Conservation (phyloP, 2,888 invertebrate species). For the Serrognathus titanus region DNA sequence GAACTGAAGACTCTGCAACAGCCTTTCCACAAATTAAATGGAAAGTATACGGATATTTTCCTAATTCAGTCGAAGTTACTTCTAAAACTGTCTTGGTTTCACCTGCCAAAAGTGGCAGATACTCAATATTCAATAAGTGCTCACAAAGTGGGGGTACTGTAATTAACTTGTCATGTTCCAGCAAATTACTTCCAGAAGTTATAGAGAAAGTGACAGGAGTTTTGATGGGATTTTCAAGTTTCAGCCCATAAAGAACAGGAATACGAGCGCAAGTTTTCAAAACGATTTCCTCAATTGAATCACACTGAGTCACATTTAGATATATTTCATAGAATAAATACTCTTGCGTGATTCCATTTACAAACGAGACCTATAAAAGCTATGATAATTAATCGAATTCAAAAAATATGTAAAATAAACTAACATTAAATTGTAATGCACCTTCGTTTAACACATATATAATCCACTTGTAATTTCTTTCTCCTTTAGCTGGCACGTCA, state of each 20-base stretch:
- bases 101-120: slow-evolving; percentile 31
- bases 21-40: slow-evolving; percentile 33
- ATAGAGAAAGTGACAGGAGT: slow-evolving; percentile 35
- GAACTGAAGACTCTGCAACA: slow-evolving; percentile 30
- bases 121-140: slow-evolving; percentile 31
- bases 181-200: slow-evolving; percentile 18
- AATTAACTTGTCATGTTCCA: slow-evolving; percentile 1
- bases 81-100: slow-evolving; percentile 25
- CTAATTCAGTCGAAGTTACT: slow-evolving; percentile 29
- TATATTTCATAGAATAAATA: slow-evolving; percentile 41
- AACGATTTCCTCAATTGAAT: slow-evolving; percentile 36
- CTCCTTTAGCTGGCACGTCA: slow-evolving; percentile 37
- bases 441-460: slow-evolving; percentile 46
- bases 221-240: slow-evolving; percentile 42
- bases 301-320: slow-evolving; percentile 37
- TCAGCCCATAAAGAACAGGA: slow-evolving; percentile 32
- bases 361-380: slow-evolving; percentile 39
- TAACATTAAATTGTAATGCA: slow-evolving; percentile 40
- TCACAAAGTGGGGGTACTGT: slow-evolving; percentile 12
- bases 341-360: slow-evolving; percentile 40
- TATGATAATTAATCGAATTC: not conserved
- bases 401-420: not conserved
- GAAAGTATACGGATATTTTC: slow-evolving; percentile 34
- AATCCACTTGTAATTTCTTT: slow-evolving; percentile 40
- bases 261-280: slow-evolving; percentile 39